Conservation (phyloP, 2,888 invertebrate species). For the Trichopria drosophilae region DNA sequence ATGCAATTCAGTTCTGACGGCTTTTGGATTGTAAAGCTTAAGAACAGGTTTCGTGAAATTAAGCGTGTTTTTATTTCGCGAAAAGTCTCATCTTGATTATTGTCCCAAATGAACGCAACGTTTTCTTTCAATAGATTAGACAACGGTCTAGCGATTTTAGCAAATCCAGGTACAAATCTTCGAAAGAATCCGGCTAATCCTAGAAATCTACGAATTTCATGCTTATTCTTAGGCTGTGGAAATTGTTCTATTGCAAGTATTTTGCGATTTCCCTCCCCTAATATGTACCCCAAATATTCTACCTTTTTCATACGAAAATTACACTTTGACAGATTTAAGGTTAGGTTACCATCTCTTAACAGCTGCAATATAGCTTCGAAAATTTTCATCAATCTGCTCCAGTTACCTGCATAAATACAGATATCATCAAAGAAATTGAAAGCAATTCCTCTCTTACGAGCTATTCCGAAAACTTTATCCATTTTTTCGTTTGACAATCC, state of each 20-base stretch:
- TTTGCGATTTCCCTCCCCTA: slow-evolving; percentile 18
- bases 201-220: slow-evolving; percentile 7
- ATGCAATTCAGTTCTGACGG: slow-evolving; percentile 11
- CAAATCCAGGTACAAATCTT: slow-evolving; percentile 1
- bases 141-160: slow-evolving; percentile 5
- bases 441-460: too few species aligned
- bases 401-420: slow-evolving; percentile 10
- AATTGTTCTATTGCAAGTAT: slow-evolving; percentile 15
- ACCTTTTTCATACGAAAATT: slow-evolving; percentile 17
- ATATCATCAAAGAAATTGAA: slow-evolving; percentile 24
- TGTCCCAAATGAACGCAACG: background rate
- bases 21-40: slow-evolving; percentile 9
- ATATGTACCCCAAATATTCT: slow-evolving; percentile 13
- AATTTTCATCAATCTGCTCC: slow-evolving; percentile 7
- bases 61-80: slow-evolving; percentile 2
- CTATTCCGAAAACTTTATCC: too few species aligned
- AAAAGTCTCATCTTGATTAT: slow-evolving; percentile 5
- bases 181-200: slow-evolving; percentile 19
- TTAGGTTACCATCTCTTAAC: slow-evolving; percentile 23
- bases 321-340: slow-evolving; percentile 14
- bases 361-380: slow-evolving; percentile 13
- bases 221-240: slow-evolving; percentile 3
- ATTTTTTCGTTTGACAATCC: slow-evolving; percentile 20
- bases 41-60: slow-evolving; percentile 3
- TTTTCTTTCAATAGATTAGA: background rate